Percentiles rank a stretch among this genome's conserved stretches.
These are phyloP conservation scores for Pachycephala philippinensis DNA, from an alignment of 2,113 vertebrate species.

Conservation along the genomic window DNA sequence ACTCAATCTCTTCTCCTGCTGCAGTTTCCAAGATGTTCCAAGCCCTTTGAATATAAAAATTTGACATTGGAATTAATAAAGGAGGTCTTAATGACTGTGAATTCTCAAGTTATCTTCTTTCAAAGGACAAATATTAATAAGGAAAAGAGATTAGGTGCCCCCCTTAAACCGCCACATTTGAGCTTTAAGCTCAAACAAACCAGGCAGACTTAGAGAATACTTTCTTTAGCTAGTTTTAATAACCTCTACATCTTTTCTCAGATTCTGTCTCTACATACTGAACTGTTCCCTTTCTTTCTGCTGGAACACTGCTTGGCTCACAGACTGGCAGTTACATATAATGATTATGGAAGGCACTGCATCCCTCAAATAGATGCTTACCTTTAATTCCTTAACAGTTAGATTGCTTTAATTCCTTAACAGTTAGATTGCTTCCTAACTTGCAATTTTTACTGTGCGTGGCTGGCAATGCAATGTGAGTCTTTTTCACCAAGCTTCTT, in stretches of 20 bases:
- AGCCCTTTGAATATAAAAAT: not conserved
- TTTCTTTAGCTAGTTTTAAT: not conserved
- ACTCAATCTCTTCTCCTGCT: not conserved
- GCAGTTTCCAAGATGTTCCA: not conserved
- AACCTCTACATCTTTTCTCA: not conserved
- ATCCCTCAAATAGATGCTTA: constrained; percentile 9
- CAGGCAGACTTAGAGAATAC: not conserved
- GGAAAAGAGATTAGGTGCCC: not conserved
- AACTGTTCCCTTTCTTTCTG: not conserved
- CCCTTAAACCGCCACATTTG: not conserved
- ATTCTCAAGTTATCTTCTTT: constrained; percentile 1
- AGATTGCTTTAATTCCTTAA: not conserved
- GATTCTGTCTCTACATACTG: not conserved
- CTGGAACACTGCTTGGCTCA: not conserved
- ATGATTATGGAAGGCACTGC: not conserved
- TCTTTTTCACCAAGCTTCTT: not conserved
- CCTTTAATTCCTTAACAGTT: constrained; percentile 1
- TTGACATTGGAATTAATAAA: not conserved
- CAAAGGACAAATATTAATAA: not conserved
- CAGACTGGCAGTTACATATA: not conserved
- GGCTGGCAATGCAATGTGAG: not conserved
- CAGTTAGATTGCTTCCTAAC: not conserved
- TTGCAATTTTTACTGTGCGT: not conserved
- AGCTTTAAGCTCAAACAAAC: not conserved
- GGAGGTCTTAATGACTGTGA: not conserved